Conservation (phyloP, 2,797 vertebrate genomes). For the Arnoldichthys spilopterus region DNA sequence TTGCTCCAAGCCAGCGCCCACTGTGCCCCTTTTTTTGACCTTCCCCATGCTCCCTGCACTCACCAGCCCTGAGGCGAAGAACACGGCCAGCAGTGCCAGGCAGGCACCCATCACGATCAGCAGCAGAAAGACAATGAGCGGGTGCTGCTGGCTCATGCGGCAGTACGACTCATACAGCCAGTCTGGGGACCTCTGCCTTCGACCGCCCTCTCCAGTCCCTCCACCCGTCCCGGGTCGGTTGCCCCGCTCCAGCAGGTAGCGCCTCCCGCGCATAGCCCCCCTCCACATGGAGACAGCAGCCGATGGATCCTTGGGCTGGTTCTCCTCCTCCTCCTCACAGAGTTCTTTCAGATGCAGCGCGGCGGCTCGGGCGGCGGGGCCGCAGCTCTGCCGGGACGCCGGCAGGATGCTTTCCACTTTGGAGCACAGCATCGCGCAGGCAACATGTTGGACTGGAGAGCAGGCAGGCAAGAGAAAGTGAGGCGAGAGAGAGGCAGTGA, state of each 20-base stretch:
- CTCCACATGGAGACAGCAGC: slow-evolving; percentile 65
- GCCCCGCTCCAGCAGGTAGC: slow-evolving; percentile 85
- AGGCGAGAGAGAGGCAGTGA: slow-evolving; percentile 35
- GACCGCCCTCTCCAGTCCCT: slow-evolving; percentile 54
- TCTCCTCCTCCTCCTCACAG: slow-evolving; percentile 41
- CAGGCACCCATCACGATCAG: slow-evolving; percentile 97
- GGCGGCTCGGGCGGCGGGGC: slow-evolving; percentile 49
- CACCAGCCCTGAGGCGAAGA: slow-evolving; percentile 97
- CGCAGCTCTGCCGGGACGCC: slow-evolving; percentile 39
- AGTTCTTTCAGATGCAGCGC: slow-evolving; percentile 53
- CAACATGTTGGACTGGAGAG: slow-evolving; percentile 58
- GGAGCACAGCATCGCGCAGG: slow-evolving; percentile 63
- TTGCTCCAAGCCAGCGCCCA: background rate
- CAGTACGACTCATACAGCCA: slow-evolving; percentile 96
- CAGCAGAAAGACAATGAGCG: slow-evolving; percentile 95
- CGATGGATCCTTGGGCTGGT: background rate
- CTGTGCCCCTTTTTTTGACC: background rate
- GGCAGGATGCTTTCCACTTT: slow-evolving; percentile 59
- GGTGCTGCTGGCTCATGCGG: slow-evolving; percentile 99
- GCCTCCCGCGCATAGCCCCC: slow-evolving; percentile 82
- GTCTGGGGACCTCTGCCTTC: slow-evolving; percentile 83
- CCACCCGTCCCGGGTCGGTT: slow-evolving; percentile 13
- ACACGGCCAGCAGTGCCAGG: slow-evolving; percentile 92
- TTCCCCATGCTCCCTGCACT: slow-evolving; percentile 66
- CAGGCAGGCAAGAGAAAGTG: slow-evolving; percentile 25